Evolutionary conservation across 2,797 vertebrate species (phyloP), one percentile per base, ranked within the genome.

Genomic region (Coluber constrictor): DNA sequence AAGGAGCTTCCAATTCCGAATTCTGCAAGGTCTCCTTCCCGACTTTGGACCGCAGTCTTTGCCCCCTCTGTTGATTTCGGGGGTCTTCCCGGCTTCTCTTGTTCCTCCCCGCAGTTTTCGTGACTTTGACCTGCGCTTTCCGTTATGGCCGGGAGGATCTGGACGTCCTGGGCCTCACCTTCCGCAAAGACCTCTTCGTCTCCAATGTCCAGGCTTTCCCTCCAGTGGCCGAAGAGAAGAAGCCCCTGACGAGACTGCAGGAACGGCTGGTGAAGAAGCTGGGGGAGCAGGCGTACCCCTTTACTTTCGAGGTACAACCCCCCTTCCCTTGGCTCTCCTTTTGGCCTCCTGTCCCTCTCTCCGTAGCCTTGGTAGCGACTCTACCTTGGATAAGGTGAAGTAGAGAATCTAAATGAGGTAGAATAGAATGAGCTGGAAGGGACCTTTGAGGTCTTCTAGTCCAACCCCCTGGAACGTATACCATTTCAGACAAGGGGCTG

Each of bases 41-140:
- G 3, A 32, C 66, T n/a, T 66, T 59, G 29, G 63, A 63, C 61
- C 10, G 4, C 25, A 63, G 27, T 11, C 4, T 29, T 66, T 63
- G 61, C 15, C 16, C 32, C 7, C 6, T 8, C 16, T 9, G 16
- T n/a, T 70, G 66, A 70, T 25, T 11, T 9, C 2, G 29, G n/a
- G 29, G 1, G 4, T 11, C 55, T 20, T 23, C 56, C n/a, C 3
- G 4, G n/a, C 11, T 4, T 23, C 25, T 43, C 6, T 27, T 29
- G n/a, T 70, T 93, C 87, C 54, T 43, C 57, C 91, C 88, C 11
- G 20, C 97, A 99, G 99, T 99, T 55, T 99, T 99, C 0, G 99
- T 99, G 94, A 99, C 98, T 0, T 93, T 99, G 97, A 99, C 98
- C n/a, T 99, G 99, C 90, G 99, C 99, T 3, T 99, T 99, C 96